Evolutionary conservation across 2,113 vertebrate genomes (phyloP).

Genomic region (Ellobius talpinus): DNA sequence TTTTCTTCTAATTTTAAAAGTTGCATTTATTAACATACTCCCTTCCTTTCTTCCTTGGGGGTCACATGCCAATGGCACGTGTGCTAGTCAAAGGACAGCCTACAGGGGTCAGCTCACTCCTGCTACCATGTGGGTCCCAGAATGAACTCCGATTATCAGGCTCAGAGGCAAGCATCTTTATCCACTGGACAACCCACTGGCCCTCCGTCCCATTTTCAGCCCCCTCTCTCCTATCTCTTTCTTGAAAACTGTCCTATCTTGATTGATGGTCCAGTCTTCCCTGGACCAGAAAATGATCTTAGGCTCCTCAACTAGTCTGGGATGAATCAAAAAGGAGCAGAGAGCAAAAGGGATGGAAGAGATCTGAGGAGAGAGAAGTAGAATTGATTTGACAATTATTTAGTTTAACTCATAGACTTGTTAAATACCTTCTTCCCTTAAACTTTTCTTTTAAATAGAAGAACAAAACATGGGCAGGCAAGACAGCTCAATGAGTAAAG

Average conservation of each 20-base stretch:
- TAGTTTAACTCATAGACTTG: constrained; percentile 52
- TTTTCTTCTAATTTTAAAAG: not conserved
- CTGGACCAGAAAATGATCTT: not conserved
- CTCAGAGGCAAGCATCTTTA: not conserved
- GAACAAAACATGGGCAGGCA: not conserved
- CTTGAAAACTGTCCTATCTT: not conserved
- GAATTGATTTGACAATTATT: constrained; percentile 48
- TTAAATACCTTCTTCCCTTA: constrained; percentile 44
- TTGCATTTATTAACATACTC: not conserved
- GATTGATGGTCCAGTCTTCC: not conserved
- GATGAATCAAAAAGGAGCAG: not conserved
- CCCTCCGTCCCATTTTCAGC: not conserved
- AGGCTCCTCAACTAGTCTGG: not conserved
- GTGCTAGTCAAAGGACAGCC: no score
- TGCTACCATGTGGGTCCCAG: not conserved
- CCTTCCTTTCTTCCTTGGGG: no score
- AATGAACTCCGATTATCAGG: not conserved
- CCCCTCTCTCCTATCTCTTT: not conserved
- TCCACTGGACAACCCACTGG: not conserved
- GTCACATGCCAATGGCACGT: not conserved
- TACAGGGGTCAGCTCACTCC: not conserved
- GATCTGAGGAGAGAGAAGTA: constrained; percentile 1
- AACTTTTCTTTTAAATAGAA: constrained; percentile 2
- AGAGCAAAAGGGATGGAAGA: not conserved
- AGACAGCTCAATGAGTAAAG: not conserved